These are phyloP conservation scores for Hesperia comma DNA, from an alignment of 2,888 invertebrate genomes.

Conservation along the genomic window DNA sequence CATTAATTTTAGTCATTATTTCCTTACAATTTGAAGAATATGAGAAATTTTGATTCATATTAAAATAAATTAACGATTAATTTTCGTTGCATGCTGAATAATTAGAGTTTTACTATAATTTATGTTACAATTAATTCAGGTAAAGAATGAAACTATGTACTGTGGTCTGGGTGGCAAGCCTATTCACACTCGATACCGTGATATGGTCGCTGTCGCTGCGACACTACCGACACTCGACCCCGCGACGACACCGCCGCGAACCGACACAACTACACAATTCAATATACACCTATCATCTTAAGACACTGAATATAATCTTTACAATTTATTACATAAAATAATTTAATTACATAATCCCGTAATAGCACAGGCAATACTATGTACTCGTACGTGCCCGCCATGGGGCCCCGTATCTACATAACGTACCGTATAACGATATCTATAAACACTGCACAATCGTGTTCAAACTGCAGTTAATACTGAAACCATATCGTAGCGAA, in stretches of 20 bases:
- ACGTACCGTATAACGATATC: conserved; percentile 47
- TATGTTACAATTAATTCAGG: too few species aligned
- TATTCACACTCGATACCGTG: conserved; percentile 67
- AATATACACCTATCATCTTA: conserved; percentile 66
- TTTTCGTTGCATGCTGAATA: too few species aligned
- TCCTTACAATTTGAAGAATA: too few species aligned
- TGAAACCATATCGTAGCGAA: conserved; percentile 51
- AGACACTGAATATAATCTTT: conserved; percentile 60
- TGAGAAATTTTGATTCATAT: too few species aligned
- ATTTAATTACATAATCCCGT: conserved; percentile 54
- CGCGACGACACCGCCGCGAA: conserved; percentile 49
- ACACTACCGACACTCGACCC: conserved; percentile 40
- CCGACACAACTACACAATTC: conserved; percentile 61
- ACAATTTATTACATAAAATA: conserved; percentile 40
- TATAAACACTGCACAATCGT: conserved; percentile 54
- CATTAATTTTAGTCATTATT: too few species aligned
- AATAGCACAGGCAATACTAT: conserved; percentile 46
- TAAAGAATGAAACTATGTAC: too few species aligned
- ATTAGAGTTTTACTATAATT: too few species aligned
- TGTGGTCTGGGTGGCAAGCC: background rate
- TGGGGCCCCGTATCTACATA: conserved; percentile 43
- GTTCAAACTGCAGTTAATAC: conserved; percentile 69
- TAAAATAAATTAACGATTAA: too few species aligned
- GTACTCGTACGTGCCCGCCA: conserved; percentile 45
- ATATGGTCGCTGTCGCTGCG: conserved; percentile 63